Percentiles rank a stretch among this genome's conserved stretches.
Conservation (phyloP, 2,888 invertebrate species). For the Meandrusa payeni region DNA sequence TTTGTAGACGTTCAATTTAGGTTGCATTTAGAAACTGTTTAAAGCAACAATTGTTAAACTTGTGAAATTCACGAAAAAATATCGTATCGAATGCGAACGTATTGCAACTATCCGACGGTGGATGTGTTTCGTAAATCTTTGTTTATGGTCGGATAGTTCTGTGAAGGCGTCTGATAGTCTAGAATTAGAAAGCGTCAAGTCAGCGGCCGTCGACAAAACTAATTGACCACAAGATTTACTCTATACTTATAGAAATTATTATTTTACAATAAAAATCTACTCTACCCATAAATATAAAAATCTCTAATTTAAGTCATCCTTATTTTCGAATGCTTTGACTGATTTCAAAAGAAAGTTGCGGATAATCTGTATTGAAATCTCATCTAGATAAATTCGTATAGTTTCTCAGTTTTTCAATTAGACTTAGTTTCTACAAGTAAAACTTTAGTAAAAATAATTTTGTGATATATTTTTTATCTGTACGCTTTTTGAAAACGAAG, state of each 20-base stretch:
- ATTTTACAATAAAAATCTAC: conserved; percentile 34
- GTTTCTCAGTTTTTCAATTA: no score
- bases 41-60: conserved; percentile 28
- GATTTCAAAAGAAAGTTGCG: no score
- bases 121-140: conserved; percentile 72
- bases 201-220: conserved; percentile 57
- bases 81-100: conserved; percentile 54
- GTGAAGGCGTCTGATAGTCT: conserved; percentile 62
- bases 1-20: conserved; percentile 23
- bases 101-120: conserved; percentile 44
- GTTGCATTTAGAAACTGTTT: conserved; percentile 29
- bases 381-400: no score
- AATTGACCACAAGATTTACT: conserved; percentile 76
- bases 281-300: conserved; percentile 23
- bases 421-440: no score
- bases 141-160: conserved; percentile 73
- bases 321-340: no score
- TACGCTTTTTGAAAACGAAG: no score
- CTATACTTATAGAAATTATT: conserved; percentile 60
- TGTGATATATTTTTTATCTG: no score
- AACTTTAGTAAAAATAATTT: no score
- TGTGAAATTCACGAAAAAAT: conserved; percentile 52
- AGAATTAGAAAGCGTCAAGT: conserved; percentile 78
- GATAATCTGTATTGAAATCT: no score
- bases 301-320: no score